Evolutionary conservation across 1,140 invertebrate species (phyloP).

Genomic region (Brachionus manjavacas): DNA sequence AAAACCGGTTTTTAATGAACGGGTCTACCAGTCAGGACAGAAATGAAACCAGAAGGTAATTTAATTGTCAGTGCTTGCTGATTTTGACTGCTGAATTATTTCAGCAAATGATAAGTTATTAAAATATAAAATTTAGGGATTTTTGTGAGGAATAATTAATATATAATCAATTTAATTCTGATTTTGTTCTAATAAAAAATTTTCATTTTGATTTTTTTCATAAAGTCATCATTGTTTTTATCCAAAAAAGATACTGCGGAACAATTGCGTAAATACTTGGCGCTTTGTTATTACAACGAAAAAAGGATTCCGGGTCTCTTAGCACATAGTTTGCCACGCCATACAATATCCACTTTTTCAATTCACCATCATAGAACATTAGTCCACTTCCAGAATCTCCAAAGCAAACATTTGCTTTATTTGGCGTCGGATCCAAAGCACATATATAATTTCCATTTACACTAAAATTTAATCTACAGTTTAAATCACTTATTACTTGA

Average conservation of each 20-base stretch:
- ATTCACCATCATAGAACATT: not conserved
- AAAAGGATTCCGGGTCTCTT: not conserved
- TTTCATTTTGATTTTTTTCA: too few relatives aligned
- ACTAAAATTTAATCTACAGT: not conserved
- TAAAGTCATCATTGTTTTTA: not conserved
- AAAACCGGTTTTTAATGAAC: too few relatives aligned
- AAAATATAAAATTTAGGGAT: too few relatives aligned
- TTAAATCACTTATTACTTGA: not conserved
- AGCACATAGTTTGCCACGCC: not conserved
- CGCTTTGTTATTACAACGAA: not conserved
- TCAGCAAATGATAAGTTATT: too few relatives aligned
- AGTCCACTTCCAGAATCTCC: conserved; percentile 10
- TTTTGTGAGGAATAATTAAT: too few relatives aligned
- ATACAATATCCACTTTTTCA: not conserved
- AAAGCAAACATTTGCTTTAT: not conserved
- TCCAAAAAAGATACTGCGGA: not conserved
- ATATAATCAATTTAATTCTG: too few relatives aligned
- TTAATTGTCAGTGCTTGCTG: too few relatives aligned
- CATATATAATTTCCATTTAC: not conserved
- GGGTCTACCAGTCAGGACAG: too few relatives aligned
- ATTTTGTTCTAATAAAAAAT: too few relatives aligned
- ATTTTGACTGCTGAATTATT: too few relatives aligned
- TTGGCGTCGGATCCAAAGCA: conserved; percentile 1
- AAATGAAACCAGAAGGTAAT: too few relatives aligned
- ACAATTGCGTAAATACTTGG: conserved; percentile 25